Evolutionary conservation across 1,140 invertebrate species (phyloP).

Genomic region (Aleiodes sp.): DNA sequence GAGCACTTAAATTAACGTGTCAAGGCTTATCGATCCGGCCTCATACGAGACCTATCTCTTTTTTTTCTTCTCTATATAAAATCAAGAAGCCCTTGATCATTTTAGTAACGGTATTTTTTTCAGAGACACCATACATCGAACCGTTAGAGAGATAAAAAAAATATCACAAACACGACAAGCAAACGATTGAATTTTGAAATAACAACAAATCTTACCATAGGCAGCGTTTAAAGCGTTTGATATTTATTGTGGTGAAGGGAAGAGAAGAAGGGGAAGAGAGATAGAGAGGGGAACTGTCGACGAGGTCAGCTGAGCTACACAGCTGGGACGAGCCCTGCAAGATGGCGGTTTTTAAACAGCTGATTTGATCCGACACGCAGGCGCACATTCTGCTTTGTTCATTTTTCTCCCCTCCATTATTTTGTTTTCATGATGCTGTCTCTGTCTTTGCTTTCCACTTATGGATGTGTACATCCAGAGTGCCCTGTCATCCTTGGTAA

Average conservation of each 20-base stretch:
- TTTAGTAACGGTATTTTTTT: background rate
- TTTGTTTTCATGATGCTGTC: slow-evolving; percentile 20
- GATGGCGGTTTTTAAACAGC: slow-evolving; percentile 60
- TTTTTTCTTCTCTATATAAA: background rate
- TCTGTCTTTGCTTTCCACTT: background rate
- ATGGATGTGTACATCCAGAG: background rate
- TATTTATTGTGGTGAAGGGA: background rate
- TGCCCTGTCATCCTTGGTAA: too few relatives aligned
- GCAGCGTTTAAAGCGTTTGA: background rate
- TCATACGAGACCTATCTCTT: background rate
- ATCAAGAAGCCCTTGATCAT: background rate
- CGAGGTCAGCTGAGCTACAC: slow-evolving; percentile 58
- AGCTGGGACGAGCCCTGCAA: slow-evolving; percentile 53
- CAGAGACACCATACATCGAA: background rate
- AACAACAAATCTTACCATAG: too few relatives aligned
- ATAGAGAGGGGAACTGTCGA: slow-evolving; percentile 38
- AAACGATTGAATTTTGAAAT: too few relatives aligned
- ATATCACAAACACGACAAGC: too few relatives aligned
- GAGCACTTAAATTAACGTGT: slow-evolving; percentile 48
- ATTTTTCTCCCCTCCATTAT: background rate
- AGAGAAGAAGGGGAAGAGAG: background rate
- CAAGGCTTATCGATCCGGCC: slow-evolving; percentile 56
- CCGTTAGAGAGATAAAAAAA: too few relatives aligned
- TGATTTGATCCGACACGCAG: slow-evolving; percentile 49
- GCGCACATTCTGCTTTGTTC: slow-evolving; percentile 35